These are phyloP conservation scores for Eremophila alpestris DNA, from an alignment of 2,797 vertebrate species.

Conservation along the genomic window DNA sequence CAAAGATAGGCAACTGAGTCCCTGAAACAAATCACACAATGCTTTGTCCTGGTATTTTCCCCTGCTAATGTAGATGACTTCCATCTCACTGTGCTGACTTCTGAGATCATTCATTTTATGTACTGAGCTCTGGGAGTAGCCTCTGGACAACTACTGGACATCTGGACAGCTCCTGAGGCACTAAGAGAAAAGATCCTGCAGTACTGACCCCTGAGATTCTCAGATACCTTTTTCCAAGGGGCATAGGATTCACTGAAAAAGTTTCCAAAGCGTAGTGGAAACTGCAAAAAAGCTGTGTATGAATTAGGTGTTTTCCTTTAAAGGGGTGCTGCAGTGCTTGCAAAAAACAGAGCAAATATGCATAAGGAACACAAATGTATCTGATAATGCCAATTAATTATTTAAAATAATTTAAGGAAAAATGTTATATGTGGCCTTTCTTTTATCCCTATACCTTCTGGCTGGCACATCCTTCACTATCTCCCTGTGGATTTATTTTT, in stretches of 20 bases:
- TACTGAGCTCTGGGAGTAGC: not conserved
- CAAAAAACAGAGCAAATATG: not conserved
- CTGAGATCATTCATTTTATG: not conserved
- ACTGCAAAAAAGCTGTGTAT: not conserved
- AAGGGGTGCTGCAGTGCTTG: not conserved
- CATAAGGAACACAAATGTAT: not conserved
- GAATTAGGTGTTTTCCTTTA: not conserved
- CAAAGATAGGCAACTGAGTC: not conserved
- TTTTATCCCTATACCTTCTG: not conserved
- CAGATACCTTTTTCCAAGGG: not conserved
- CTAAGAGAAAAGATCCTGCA: not conserved
- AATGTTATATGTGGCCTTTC: slow-evolving; percentile 20
- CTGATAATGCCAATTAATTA: slow-evolving; percentile 1
- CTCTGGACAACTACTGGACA: not conserved
- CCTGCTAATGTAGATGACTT: not conserved
- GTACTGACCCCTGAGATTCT: not conserved
- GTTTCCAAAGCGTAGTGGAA: not conserved
- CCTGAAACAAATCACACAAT: not conserved
- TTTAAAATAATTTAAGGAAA: not conserved
- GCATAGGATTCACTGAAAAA: not conserved
- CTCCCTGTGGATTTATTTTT: not conserved
- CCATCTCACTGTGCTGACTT: not conserved
- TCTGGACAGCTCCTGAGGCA: not conserved
- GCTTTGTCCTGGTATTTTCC: not conserved
- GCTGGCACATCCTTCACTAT: not conserved